Base-by-base conservation (phyloP, 2,113 vertebrate species). In the Noturus placidus region DNA sequence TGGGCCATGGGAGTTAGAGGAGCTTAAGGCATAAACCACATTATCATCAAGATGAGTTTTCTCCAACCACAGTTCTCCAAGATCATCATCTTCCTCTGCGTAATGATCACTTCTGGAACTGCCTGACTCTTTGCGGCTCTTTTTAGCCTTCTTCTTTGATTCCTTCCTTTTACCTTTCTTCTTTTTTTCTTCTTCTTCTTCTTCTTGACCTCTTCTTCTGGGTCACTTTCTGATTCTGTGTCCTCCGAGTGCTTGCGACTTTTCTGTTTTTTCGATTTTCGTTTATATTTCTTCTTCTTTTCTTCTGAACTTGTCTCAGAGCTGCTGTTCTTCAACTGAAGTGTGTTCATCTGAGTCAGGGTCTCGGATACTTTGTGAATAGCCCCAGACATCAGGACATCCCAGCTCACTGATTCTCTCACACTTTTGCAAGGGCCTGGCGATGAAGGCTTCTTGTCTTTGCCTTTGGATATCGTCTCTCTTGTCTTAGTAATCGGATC, bases 331-430 rank as follows among this genome's bases (percentile, higher is more conserved):
- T 97, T 97, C 97, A 63, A 97, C 97, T 0, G 98, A 98, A 5
- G 98, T 99, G 86, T 98, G 97, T 88, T 99, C 98, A 92, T 99
- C 98, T 0, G 98, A 99, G 89, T 99, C 98, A 13, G 96, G 97
- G 89, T 99, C 98, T 85, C 97, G 96, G 88, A 98, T 96, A 94
- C 97, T 97, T 10, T 98, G 97, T 3, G 97, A 99, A 93, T 97
- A 95, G 52, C 98, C 98, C 98, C 98, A 99, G 80, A 99, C 96
- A 94, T 99, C 98, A 83, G 97, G 97, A 85, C 96, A 97, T 7
- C 98, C 98, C 1, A 97, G 85, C 91, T 99, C 97, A 81, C 97
- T 98, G 57, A 99, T 98, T 70, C 97, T 92, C 69, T 99, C 97
- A 79, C 97, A 95, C 86, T 99, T 97, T 69, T 97, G 97, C 78